Conservation (phyloP, 2,888 invertebrate genomes). For the Pharmacophagus antenor region DNA sequence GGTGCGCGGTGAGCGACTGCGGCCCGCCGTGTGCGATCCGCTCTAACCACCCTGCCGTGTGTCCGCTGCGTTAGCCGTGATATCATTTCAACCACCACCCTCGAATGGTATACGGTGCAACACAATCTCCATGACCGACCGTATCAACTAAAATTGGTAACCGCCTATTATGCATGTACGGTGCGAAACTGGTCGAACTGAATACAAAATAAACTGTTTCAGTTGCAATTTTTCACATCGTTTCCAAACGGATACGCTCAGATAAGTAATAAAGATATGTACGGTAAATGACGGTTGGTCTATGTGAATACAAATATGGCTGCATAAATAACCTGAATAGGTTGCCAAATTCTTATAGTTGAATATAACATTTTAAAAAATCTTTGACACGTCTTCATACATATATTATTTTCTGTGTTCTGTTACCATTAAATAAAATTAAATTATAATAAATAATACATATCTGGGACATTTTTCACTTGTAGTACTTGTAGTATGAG, state of each 20-base stretch:
- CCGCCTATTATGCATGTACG: conserved; percentile 4
- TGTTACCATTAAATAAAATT: no score
- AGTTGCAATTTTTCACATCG: conserved; percentile 51
- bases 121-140: conserved; percentile 34
- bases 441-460: no score
- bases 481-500: no score
- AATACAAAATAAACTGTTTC: conserved; percentile 45
- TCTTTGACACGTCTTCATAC: no score
- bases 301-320: conserved; percentile 22
- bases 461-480: no score
- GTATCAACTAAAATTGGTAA: conserved; percentile 44
- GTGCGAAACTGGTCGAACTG: conserved; percentile 26
- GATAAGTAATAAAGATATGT: conserved; percentile 29
- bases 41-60: conserved; percentile 66
- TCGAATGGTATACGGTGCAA: conserved; percentile 42
- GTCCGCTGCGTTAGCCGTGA: conserved; percentile 66
- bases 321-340: neutral
- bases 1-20: conserved; percentile 73
- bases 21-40: conserved; percentile 57
- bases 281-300: conserved; percentile 1
- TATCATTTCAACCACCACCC: conserved; percentile 53
- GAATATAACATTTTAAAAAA: no score
- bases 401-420: no score
- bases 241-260: conserved; percentile 44
- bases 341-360: no score